Percentiles rank a stretch among this genome's conserved stretches.
These are phyloP conservation scores for Gonatopus flavifemur DNA, from an alignment of 1,140 invertebrate species.

Conservation along the genomic window DNA sequence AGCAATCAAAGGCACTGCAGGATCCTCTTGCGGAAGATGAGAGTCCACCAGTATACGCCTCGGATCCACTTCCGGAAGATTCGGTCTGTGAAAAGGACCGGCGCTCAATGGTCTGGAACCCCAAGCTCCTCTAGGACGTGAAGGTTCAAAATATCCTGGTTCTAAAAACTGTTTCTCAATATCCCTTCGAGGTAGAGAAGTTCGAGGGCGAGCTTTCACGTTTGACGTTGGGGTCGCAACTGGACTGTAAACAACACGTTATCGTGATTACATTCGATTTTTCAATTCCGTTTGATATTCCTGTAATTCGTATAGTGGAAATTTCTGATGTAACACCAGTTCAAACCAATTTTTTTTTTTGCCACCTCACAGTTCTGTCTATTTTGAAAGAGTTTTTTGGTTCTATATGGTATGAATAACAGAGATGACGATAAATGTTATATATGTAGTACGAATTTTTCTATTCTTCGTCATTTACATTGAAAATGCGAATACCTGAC, in stretches of 20 bases:
- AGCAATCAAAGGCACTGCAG: constrained; percentile 65
- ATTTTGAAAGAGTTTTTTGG: too few species aligned
- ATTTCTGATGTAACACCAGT: neutral
- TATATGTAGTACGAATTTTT: too few species aligned
- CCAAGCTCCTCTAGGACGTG: constrained; percentile 57
- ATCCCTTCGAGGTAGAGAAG: constrained; percentile 38
- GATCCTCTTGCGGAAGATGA: constrained; percentile 58
- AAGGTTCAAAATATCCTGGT: constrained; percentile 29
- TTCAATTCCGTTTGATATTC: too few species aligned
- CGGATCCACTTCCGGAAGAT: constrained; percentile 53
- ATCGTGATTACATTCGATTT: too few species aligned
- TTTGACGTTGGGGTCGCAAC: constrained; percentile 25
- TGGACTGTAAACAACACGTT: constrained; percentile 27
- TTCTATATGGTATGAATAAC: too few species aligned
- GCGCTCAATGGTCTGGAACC: constrained; percentile 62
- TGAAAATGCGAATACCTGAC: constrained; percentile 56
- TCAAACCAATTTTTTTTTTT: neutral
- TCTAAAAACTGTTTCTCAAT: constrained; percentile 30
- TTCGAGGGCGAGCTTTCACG: constrained; percentile 46
- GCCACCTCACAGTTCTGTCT: too few species aligned
- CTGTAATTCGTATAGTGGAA: too few species aligned
- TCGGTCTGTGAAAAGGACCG: constrained; percentile 63
- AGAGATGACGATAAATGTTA: too few species aligned
- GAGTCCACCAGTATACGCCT: constrained; percentile 56
- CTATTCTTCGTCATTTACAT: too few species aligned